phyloP scores from a whole-genome alignment of 2,113 vertebrate genomes.

The Halcyon senegalensis region DNA sequence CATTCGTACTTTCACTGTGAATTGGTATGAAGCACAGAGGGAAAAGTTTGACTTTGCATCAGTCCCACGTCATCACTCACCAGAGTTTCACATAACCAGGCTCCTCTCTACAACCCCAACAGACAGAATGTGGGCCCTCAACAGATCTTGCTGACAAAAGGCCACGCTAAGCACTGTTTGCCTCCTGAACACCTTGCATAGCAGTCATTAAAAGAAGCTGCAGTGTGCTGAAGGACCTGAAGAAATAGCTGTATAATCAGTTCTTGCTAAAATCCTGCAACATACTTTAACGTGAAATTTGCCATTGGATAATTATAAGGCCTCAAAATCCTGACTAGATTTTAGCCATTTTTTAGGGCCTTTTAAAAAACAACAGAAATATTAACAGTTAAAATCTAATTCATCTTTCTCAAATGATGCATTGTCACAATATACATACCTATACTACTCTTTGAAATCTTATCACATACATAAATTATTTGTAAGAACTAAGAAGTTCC shows the following conservation, averaged over 20 bases:
- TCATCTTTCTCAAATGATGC: not conserved
- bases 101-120: not conserved
- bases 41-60: not conserved
- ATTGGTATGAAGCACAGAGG: not conserved
- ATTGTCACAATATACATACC: not conserved
- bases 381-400: not conserved
- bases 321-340: not conserved
- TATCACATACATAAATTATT: not conserved
- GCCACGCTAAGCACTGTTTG: not conserved
- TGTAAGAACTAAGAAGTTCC: not conserved
- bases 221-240: not conserved
- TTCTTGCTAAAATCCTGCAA: constrained; percentile 10
- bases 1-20: not conserved
- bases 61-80: not conserved
- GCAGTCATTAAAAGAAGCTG: not conserved
- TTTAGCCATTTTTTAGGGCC: not conserved
- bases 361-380: not conserved
- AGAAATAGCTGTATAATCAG: not conserved
- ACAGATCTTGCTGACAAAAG: not conserved
- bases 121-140: not conserved
- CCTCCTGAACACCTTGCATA: constrained; percentile 1
- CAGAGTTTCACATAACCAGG: not conserved
- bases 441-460: not conserved
- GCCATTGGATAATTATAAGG: not conserved
- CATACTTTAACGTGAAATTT: constrained; percentile 9